Evolutionary conservation across 35 echinoderm and acorn worm genomes (phyloP), one percentile per base, ranked within the genome.

Genomic region (Hemicentrotus pulcherrimus): DNA sequence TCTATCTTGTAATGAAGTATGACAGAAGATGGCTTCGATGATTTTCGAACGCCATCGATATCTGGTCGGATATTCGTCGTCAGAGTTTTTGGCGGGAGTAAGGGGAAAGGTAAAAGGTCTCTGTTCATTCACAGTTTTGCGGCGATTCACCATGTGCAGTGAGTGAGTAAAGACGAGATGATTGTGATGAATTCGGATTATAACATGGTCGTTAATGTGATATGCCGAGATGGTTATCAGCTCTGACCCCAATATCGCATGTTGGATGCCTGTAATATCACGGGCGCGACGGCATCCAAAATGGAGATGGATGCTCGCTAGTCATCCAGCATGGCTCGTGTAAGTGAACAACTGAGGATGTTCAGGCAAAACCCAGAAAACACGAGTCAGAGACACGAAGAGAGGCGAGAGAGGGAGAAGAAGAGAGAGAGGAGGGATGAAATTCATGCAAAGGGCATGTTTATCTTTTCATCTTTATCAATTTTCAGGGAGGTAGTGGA

Each of bases 381-480:
- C 46, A 46, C 31, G 88, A 47, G 88, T 45, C 46, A 90, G 32
- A 90, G 88, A 90, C 88, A 90, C 2, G 18, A 31, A 46, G 88
- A 90, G 32, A 90, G 12, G 46, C 32, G 32, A 45, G 88, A 47
- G 46, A 90, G 32, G 88, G 46, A 90, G 31, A 90, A 19, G 33
- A 90, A 5, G 46, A 90, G 32, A 90, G 32, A 47, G 9, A 90
- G 32, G 32, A 45, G 88, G 46, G 91, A 58, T 58, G 48, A 93
- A 93, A 93, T 58, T 48, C 91, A 93, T 93, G 91, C 91, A 93
- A 58, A 93, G 91, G 91, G 91, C 91, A 47, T 58, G 48, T 47
- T 58, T 47, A 93, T 93, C 91, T 93, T 31, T 31, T 46, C 46
- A 46, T 58, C 46, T 58, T 93, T 33, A 90, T 90, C 88, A 90